Evolutionary conservation across 2,888 invertebrate genomes (phyloP), one percentile per base, ranked within the genome.

Genomic region (Daptonema setosum): DNA sequence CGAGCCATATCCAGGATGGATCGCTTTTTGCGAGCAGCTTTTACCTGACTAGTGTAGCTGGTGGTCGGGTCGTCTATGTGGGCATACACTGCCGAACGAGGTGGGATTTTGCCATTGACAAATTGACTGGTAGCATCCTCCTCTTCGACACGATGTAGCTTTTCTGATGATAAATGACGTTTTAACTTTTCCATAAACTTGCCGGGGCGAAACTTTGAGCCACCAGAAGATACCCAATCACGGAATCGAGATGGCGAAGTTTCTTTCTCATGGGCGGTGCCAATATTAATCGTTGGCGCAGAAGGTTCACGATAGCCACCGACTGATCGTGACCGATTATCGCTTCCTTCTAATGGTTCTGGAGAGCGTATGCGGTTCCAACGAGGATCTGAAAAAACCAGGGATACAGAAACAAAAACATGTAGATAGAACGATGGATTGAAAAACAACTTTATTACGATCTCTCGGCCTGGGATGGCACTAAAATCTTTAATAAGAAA

Each of bases 1-100:
- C 64, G 52, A 1, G 58, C 59, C 59, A 62, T 52, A 53, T 63
- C 60, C 47, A 65, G 54, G 24, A 65, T 41, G 45, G 55, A 53
- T 2, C 55, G 60, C 60, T 55, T 54, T 30, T 53, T 53, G 14
- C 8, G 8, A 3, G 17, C 25, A 5, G 20, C 17, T 26, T 53
- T 53, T 22, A 8, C 35, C 8, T 35, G 35, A 11, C 8, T 17
- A 35, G 17, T 11, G 35, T 35, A 17, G 35, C 35, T 8, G 35
- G 17, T 17, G 35, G 35, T 35, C 17, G 35, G 17, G 8, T 35
- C 35, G 35, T 11, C 8, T 35, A 35, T 8, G 8, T 35, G 8
- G 35, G 17, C 35, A 11, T 8, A 17, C 17, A 35, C 35, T 35
- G 35, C 8, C 17, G 35, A 17, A 11, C 8, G 35, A 11, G 35